Evolutionary conservation across 2,888 invertebrate species (phyloP).

Genomic region (Neuroscelio doddi): DNA sequence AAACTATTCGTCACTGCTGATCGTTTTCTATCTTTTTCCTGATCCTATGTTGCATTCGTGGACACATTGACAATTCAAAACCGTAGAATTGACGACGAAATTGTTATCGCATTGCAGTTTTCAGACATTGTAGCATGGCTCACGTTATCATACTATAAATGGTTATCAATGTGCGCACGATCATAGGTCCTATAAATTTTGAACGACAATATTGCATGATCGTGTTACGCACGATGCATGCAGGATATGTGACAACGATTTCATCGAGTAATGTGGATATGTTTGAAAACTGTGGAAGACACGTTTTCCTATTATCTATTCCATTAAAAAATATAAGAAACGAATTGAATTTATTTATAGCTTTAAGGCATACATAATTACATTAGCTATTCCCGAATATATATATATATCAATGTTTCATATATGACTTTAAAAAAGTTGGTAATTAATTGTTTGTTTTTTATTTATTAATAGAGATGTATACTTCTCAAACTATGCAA

Average conservation of each 20-base stretch:
- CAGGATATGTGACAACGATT: neutral
- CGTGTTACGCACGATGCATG: neutral
- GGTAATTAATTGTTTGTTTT: too few relatives aligned
- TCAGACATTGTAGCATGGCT: constrained; percentile 3
- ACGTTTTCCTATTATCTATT: neutral
- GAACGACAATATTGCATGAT: constrained; percentile 1
- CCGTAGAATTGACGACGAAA: neutral
- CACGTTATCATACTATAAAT: constrained; percentile 1
- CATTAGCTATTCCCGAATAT: too few relatives aligned
- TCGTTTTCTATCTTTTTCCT: too few relatives aligned
- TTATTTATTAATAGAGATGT: too few relatives aligned
- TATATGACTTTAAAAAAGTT: too few relatives aligned
- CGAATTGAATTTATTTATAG: neutral
- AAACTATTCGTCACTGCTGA: too few relatives aligned
- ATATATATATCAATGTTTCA: too few relatives aligned
- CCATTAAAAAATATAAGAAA: neutral
- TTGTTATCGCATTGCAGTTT: neutral
- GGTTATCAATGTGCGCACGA: constrained; percentile 2
- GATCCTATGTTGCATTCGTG: too few relatives aligned
- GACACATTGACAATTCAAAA: too few relatives aligned
- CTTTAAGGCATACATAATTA: neutral
- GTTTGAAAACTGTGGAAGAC: neutral
- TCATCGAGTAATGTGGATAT: neutral
- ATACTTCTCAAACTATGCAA: too few relatives aligned
- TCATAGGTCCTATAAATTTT: neutral